phyloP scores from a whole-genome alignment of 2,113 vertebrate species.

The Cromileptes altivelis region DNA sequence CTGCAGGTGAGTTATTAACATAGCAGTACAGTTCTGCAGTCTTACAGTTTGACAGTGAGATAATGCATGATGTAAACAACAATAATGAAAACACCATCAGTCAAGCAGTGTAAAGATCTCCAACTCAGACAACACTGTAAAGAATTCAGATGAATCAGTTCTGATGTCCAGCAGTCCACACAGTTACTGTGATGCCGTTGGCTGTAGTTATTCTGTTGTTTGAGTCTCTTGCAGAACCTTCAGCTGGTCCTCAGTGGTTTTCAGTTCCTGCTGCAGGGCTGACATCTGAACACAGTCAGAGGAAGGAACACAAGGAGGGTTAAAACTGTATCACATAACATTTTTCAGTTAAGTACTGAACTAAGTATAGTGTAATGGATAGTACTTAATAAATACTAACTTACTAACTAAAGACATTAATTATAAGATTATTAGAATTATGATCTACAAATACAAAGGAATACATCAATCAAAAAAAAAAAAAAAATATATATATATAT shows the following conservation, averaged over 20 bases:
- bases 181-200: not conserved
- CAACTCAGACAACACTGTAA: not conserved
- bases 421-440: not conserved
- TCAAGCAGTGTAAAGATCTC: not conserved
- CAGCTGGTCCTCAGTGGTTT: slow-evolving; percentile 80
- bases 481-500: no score
- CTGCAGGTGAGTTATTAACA: no score
- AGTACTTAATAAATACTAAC: not conserved
- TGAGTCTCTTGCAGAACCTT: slow-evolving; percentile 48
- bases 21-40: not conserved
- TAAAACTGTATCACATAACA: no score
- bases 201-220: slow-evolving; percentile 21
- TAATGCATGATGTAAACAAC: not conserved
- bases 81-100: not conserved
- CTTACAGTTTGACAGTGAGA: not conserved
- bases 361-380: no score
- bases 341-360: not conserved
- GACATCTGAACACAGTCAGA: slow-evolving; percentile 67
- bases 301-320: not conserved
- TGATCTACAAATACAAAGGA: not conserved
- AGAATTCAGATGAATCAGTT: not conserved
- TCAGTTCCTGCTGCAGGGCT: slow-evolving; percentile 78
- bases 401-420: not conserved
- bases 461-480: not conserved
- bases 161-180: not conserved